A percentile compares a stretch with the other conserved stretches of the same genome.
phyloP scores from a whole-genome alignment of 2,888 invertebrate genomes.

The Rosalia funebris region DNA sequence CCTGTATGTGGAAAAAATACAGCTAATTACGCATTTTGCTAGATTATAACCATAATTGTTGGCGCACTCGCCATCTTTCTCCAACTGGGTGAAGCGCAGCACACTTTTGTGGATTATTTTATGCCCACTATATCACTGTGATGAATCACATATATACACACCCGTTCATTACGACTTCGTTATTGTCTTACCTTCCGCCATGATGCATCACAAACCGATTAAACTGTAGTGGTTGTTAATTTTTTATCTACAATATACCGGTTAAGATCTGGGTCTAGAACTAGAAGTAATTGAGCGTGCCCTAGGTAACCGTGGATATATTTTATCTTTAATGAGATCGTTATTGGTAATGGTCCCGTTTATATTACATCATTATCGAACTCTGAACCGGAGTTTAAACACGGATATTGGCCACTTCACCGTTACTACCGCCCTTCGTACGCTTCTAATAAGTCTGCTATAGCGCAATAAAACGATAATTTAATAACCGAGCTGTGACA shows the following conservation, averaged over 20 bases:
- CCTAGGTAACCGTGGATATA: not conserved
- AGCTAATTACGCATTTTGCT: too few relatives aligned
- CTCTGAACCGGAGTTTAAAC: not conserved
- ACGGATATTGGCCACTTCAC: constrained; percentile 2
- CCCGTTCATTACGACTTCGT: not conserved
- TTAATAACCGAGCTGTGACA: too few relatives aligned
- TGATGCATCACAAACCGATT: not conserved
- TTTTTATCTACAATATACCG: not conserved
- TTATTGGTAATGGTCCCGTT: constrained; percentile 9
- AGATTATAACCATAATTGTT: too few relatives aligned
- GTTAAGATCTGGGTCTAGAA: not conserved
- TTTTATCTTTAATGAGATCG: constrained; percentile 17
- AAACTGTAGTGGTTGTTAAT: not conserved
- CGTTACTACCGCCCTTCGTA: not conserved
- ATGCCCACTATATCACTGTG: too few relatives aligned
- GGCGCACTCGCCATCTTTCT: too few relatives aligned
- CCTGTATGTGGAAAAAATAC: too few relatives aligned
- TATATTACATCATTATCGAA: constrained; percentile 20
- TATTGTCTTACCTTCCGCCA: not conserved
- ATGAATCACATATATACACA: not conserved
- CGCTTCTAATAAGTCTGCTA: not conserved
- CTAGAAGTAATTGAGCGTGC: not conserved
- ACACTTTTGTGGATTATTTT: too few relatives aligned
- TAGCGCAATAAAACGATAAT: not conserved
- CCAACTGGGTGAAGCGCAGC: too few relatives aligned